Evolutionary conservation across 2,888 invertebrate species (phyloP).

Genomic region (Oligia strigilis): DNA sequence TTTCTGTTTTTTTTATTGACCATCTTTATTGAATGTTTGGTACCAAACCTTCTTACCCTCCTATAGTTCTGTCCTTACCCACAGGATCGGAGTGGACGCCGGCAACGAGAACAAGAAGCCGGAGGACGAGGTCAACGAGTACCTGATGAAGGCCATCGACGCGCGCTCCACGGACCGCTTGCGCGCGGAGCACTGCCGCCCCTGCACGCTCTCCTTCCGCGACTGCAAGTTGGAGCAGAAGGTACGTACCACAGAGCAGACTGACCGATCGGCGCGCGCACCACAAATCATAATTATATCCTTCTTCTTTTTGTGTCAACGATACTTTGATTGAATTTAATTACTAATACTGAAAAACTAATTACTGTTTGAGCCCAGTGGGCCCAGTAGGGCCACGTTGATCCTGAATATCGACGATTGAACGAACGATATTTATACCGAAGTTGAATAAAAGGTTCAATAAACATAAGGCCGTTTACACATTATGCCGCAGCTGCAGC

Average conservation of each 20-base stretch:
- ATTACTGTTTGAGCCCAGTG: background rate
- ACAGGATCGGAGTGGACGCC: constrained; percentile 94
- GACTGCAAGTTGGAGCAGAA: constrained; percentile 93
- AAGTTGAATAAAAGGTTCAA: background rate
- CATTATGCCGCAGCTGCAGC: too few species aligned
- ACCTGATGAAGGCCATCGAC: constrained; percentile 98
- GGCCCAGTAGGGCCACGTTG: background rate
- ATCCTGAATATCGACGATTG: background rate
- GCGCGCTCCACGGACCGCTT: constrained; percentile 97
- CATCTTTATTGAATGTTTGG: background rate
- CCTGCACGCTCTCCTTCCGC: constrained; percentile 96
- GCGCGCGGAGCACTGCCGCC: constrained; percentile 96
- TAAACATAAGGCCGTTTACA: background rate
- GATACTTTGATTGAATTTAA: too few species aligned
- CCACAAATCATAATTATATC: background rate
- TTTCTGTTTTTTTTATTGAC: background rate
- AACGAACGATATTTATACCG: background rate
- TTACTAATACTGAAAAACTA: too few species aligned
- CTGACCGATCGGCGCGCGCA: background rate
- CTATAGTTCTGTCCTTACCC: constrained; percentile 33
- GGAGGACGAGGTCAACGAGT: constrained; percentile 98
- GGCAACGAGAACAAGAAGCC: constrained; percentile 94
- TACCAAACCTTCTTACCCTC: background rate
- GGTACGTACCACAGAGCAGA: background rate
- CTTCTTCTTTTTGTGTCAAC: background rate